Evolutionary conservation across 2,797 vertebrate species (phyloP).

Genomic region (Valencia hispanica): DNA sequence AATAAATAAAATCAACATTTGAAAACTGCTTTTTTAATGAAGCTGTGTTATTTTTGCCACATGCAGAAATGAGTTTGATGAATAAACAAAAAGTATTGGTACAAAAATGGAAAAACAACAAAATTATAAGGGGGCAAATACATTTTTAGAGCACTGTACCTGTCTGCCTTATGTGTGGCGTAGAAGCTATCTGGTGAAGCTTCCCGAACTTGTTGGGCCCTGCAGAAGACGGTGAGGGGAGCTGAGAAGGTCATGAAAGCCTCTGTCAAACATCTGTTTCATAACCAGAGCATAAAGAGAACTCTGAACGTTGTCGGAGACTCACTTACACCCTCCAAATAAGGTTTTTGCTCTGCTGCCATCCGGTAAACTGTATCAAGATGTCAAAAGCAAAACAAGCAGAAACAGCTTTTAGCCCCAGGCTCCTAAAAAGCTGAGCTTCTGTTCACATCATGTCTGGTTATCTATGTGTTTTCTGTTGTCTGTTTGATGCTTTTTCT

Average conservation of each 20-base stretch:
- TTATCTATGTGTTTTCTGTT: not conserved
- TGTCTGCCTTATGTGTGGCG: no score
- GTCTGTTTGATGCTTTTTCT: not conserved
- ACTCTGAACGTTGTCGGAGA: not conserved
- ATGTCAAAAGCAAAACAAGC: not conserved
- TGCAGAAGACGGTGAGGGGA: not conserved
- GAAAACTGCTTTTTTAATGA: no score
- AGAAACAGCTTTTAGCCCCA: not conserved
- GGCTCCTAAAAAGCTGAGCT: not conserved
- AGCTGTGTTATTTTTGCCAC: no score
- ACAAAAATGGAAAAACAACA: no score
- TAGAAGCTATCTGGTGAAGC: not conserved
- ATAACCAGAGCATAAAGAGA: not conserved
- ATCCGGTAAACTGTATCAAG: not conserved
- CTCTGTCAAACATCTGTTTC: not conserved
- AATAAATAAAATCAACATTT: no score
- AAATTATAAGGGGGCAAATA: no score
- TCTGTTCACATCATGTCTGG: not conserved
- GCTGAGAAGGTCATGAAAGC: not conserved
- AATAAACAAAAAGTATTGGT: no score
- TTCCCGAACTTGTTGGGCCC: not conserved
- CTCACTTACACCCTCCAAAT: not conserved
- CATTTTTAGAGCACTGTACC: no score
- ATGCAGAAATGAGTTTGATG: no score
- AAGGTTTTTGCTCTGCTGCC: not conserved